Percentiles rank a stretch among this genome's conserved stretches.
Conservation (phyloP, 2,888 invertebrate genomes). For the Acleris sparsana region DNA sequence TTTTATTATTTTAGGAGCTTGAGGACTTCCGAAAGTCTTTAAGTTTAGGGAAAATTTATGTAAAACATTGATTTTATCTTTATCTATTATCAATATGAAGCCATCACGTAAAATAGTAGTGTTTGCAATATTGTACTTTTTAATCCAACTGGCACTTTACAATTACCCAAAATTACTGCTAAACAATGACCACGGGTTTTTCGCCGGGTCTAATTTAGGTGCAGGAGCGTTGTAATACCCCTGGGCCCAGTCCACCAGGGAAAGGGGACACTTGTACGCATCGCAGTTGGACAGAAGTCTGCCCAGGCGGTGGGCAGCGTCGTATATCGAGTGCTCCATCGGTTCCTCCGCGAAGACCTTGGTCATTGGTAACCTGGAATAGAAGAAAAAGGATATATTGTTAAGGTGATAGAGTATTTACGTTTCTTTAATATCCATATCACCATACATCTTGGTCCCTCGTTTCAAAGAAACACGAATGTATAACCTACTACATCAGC, state of each 20-base stretch:
- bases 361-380: slow-evolving; percentile 86
- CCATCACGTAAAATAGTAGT: no score
- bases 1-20: no score
- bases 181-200: slow-evolving; percentile 69
- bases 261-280: slow-evolving; percentile 86
- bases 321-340: slow-evolving; percentile 85
- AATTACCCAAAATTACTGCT: slow-evolving; percentile 58
- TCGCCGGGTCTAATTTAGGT: slow-evolving; percentile 54
- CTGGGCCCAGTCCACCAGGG: slow-evolving; percentile 87
- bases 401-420: no score
- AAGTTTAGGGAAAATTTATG: no score
- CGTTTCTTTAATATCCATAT: no score
- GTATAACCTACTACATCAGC: no score
- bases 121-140: neutral
- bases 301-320: slow-evolving; percentile 83
- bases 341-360: slow-evolving; percentile 86
- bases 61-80: no score
- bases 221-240: slow-evolving; percentile 82
- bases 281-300: slow-evolving; percentile 78
- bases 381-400: slow-evolving; percentile 10
- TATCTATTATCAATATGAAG: no score
- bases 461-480: no score
- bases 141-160: neutral
- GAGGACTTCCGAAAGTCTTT: no score
- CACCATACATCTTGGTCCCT: no score